These are phyloP conservation scores for Leptopilina myrica DNA, from an alignment of 2,888 invertebrate genomes.

Conservation along the genomic window DNA sequence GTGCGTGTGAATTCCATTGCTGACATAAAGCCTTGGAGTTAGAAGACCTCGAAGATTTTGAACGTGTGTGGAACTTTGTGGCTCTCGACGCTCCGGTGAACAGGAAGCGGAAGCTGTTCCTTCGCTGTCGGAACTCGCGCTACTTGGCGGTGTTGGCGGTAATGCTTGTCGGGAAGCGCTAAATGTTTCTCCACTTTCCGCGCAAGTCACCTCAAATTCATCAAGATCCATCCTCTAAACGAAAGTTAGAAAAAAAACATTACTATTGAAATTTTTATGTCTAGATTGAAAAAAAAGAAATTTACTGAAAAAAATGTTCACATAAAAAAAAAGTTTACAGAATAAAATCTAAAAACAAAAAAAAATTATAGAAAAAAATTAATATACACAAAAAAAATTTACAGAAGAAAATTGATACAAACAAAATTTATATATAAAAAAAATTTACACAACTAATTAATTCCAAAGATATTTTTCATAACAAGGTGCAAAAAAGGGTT, in stretches of 20 bases:
- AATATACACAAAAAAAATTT: too few relatives aligned
- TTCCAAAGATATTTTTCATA: too few relatives aligned
- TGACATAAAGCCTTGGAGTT: slow-evolving; percentile 70
- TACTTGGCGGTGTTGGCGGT: slow-evolving; percentile 93
- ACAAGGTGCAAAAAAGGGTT: too few relatives aligned
- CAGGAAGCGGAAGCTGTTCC: slow-evolving; percentile 84
- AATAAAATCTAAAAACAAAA: too few relatives aligned
- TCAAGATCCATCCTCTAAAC: slow-evolving; percentile 68
- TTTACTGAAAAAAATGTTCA: too few relatives aligned
- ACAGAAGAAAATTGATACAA: too few relatives aligned
- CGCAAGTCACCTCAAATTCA: slow-evolving; percentile 60
- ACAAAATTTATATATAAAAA: too few relatives aligned
- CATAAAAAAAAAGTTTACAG: too few relatives aligned
- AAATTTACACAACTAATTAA: too few relatives aligned
- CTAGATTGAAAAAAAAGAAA: too few relatives aligned
- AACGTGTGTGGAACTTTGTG: slow-evolving; percentile 68
- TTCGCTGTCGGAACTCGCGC: slow-evolving; percentile 89
- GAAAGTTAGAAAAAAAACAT: neutral
- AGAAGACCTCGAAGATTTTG: slow-evolving; percentile 72
- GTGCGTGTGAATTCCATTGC: slow-evolving; percentile 81
- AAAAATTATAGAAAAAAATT: too few relatives aligned
- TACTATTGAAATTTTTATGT: too few relatives aligned
- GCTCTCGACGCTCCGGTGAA: slow-evolving; percentile 73
- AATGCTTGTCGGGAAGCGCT: slow-evolving; percentile 77
- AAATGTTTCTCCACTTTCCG: slow-evolving; percentile 59